Conservation (phyloP, 2,797 vertebrate species). For the Mycteria americana region DNA sequence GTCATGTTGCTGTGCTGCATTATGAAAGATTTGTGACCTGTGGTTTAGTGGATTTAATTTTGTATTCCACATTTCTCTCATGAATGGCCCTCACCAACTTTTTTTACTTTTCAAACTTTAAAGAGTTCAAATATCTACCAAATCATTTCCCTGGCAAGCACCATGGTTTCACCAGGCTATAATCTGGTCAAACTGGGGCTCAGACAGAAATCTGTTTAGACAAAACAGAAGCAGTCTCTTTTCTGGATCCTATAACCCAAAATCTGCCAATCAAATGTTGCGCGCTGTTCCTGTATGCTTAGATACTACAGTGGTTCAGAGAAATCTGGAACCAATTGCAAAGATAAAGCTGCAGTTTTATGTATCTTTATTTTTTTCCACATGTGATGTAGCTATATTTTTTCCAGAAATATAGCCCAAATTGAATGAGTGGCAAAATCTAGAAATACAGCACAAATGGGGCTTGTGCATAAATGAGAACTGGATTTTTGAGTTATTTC, state of each 20-base stretch:
- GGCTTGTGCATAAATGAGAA: background rate
- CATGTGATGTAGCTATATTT: background rate
- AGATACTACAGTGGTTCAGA: background rate
- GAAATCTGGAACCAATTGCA: background rate
- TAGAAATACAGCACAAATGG: background rate
- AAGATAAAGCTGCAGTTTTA: background rate
- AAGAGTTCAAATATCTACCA: background rate
- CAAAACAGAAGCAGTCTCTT: background rate
- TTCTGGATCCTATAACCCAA: background rate
- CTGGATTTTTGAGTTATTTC: background rate
- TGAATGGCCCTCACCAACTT: background rate
- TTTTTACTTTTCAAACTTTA: background rate
- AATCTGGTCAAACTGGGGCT: background rate
- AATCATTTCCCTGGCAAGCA: background rate
- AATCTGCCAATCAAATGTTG: background rate
- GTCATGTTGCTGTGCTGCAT: background rate
- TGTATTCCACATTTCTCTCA: background rate
- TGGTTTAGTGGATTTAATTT: background rate
- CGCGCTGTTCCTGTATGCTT: fast-evolving
- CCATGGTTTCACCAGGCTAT: background rate
- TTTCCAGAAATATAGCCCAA: background rate
- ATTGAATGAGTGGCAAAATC: background rate
- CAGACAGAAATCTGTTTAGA: background rate
- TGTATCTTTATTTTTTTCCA: background rate
- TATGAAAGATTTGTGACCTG: background rate